Evolutionary conservation across 2,888 invertebrate species (phyloP), one percentile per base, ranked within the genome.

Genomic region (Magallana nippona): DNA sequence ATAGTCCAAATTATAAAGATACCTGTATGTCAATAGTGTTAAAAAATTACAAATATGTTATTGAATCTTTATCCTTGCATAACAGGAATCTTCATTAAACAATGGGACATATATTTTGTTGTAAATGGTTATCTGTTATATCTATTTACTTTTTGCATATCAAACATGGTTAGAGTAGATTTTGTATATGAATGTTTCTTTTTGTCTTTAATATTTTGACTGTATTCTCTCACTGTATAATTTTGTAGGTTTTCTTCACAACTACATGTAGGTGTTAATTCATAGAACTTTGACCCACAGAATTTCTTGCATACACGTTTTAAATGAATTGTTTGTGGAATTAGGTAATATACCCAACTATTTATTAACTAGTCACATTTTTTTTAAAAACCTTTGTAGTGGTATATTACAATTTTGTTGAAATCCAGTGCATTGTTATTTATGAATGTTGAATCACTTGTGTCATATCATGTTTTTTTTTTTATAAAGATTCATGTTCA

Each of bases 381-480:
- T n/a, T n/a, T 15, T 27, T 15, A 27, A 27, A 15, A 15, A 3
- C 13, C 32, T 71, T 32, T 71, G 32, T 15, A 27, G 27, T 71
- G 60, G 27, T 71, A 71, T 71, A 15, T 71, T 71, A 71, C 13
- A 71, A 27, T 22, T 71, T 27, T 27, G 2, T 71, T 27, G 71
- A 71, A 71, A 71, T 71, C 71, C 71, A 71, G 32, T 71, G n/a
- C 10, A 15, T 13, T 71, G 32, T 63, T 63, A 63, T 71, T 71
- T 71, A 71, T 71, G 19, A 32, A 63, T 63, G 63, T 63, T 63
- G 27, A 27, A 63, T 15, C 27, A 22, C 3, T 11, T 71, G 71
- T 71, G 32, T 71, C 71, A 71, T 71, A 71, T 71, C 71, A 71
- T 71, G 27, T 27, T 71, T 10, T 60, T 60, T n/a, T n/a, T 58